Conservation (phyloP, 2,888 invertebrate species). For the Azorinus chamasolen region DNA sequence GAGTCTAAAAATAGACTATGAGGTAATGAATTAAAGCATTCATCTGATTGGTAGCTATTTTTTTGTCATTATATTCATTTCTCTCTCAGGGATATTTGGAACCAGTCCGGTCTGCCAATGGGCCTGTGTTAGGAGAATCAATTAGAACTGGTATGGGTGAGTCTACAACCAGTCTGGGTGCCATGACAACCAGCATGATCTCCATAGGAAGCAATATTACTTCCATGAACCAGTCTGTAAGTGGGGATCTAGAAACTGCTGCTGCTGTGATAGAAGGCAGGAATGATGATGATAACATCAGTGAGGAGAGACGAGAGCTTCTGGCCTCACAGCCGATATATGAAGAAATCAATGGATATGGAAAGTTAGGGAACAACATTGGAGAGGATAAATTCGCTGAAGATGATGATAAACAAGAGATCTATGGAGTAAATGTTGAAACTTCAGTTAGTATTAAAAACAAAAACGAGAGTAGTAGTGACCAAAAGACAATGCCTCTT, state of each 20-base stretch:
- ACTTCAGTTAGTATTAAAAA: conserved; percentile 7
- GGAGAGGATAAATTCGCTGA: conserved; percentile 10
- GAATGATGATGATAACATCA: conserved; percentile 42
- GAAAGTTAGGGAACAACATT: conserved; percentile 39
- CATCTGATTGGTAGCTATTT: too few relatives aligned
- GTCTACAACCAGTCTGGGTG: conserved; percentile 39
- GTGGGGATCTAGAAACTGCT: conserved; percentile 20
- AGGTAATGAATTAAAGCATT: too few relatives aligned
- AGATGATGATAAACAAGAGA: conserved; percentile 17
- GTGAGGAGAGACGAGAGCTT: conserved; percentile 71
- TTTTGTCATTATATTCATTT: too few relatives aligned
- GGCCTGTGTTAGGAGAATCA: conserved; percentile 28
- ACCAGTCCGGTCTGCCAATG: conserved; percentile 68
- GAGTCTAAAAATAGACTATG: too few relatives aligned
- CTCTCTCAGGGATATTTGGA: conserved; percentile 78
- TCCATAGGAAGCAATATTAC: conserved; percentile 47
- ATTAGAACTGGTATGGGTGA: conserved; percentile 46
- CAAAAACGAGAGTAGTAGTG: conserved; percentile 5
- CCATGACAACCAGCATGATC: conserved; percentile 56
- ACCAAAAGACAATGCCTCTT: neutral
- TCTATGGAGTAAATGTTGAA: conserved; percentile 44
- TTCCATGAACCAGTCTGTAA: conserved; percentile 34
- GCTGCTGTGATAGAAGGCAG: conserved; percentile 2
- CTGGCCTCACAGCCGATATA: conserved; percentile 81
- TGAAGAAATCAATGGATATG: conserved; percentile 80